Conservation (phyloP, 2,797 vertebrate species). For the Chiloscyllium punctatum region DNA sequence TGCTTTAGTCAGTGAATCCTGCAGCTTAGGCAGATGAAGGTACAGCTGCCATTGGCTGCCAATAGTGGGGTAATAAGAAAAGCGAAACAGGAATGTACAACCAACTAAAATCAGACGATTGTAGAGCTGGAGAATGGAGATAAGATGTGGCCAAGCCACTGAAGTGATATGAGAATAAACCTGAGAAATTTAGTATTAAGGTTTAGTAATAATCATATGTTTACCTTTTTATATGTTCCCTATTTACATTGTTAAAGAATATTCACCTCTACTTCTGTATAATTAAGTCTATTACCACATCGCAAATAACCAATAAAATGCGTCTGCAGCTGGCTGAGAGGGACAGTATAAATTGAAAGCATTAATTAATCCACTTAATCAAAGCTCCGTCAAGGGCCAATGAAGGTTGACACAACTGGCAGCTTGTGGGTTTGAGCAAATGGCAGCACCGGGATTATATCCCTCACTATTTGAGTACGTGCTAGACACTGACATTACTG, state of each 20-base stretch:
- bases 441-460: not conserved
- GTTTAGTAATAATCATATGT: not conserved
- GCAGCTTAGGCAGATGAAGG: not conserved
- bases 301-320: not conserved
- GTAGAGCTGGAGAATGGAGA: not conserved
- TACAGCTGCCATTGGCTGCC: not conserved
- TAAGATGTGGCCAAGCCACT: not conserved
- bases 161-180: not conserved
- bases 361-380: slow-evolving; percentile 5
- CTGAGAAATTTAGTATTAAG: not conserved
- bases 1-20: not conserved
- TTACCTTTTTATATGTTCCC: not conserved
- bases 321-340: not conserved
- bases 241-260: not conserved
- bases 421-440: not conserved
- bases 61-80: not conserved
- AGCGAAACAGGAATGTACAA: not conserved
- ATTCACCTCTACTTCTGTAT: not conserved
- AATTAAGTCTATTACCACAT: not conserved
- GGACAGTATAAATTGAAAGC: not conserved
- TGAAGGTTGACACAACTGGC: not conserved
- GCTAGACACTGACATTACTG: too few species aligned
- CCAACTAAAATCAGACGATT: not conserved
- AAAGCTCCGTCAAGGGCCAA: not conserved
- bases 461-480: too few species aligned